These are phyloP conservation scores for Lamellibrachia columna DNA, from an alignment of 2,888 invertebrate genomes.

Conservation along the genomic window DNA sequence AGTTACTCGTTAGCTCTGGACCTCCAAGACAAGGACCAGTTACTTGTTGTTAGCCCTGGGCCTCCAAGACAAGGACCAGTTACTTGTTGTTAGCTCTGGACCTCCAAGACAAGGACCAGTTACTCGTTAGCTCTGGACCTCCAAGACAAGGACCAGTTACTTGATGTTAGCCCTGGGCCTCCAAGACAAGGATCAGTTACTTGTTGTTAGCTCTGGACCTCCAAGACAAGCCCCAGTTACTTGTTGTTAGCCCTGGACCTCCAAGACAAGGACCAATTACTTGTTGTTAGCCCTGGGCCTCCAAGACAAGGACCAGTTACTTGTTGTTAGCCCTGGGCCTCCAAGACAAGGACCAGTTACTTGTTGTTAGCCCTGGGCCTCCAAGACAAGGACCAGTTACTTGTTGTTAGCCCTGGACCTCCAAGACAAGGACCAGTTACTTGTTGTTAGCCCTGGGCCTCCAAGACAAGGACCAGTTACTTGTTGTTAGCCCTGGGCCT, in stretches of 20 bases:
- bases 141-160: neutral
- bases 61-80: no score
- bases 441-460: neutral
- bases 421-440: neutral
- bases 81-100: no score
- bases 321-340: neutral
- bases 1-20: no score
- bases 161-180: neutral
- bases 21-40: no score
- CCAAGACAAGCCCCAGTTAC: neutral
- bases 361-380: neutral
- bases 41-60: no score
- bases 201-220: neutral
- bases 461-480: neutral
- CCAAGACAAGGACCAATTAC: neutral
- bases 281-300: neutral
- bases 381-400: neutral
- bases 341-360: neutral
- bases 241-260: neutral
- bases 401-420: neutral
- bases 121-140: no score
- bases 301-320: neutral
- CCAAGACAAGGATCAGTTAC: neutral
- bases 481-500: no score
- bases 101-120: no score